Conservation (phyloP, 2,888 invertebrate species). For the Pseudococcus jackbeardsleyi region DNA sequence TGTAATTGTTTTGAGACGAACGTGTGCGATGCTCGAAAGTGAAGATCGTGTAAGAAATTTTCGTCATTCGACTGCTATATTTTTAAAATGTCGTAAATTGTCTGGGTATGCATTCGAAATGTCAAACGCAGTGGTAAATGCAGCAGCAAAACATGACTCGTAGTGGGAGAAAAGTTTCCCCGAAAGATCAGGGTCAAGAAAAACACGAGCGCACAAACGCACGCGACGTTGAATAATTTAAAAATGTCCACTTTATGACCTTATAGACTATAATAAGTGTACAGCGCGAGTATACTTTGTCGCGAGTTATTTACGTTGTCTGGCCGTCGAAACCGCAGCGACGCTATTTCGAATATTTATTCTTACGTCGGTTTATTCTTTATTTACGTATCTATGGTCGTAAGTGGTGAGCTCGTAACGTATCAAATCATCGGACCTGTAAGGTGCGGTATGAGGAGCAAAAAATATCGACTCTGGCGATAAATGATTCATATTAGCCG, state of each 20-base stretch:
- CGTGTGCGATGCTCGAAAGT: too few species aligned
- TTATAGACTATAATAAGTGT: not conserved
- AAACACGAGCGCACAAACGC: not conserved
- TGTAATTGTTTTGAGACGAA: not conserved
- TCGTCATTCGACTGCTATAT: not conserved
- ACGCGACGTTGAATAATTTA: slow-evolving; percentile 35
- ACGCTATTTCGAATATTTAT: not conserved
- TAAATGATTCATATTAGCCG: too few species aligned
- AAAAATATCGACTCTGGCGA: too few species aligned
- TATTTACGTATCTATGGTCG: not conserved
- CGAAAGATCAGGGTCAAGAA: slow-evolving; percentile 21
- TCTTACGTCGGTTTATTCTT: not conserved
- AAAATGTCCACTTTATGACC: slow-evolving; percentile 11
- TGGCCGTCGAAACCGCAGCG: not conserved
- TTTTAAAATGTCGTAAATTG: not conserved
- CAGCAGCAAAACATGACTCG: not conserved
- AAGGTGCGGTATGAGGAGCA: too few species aligned
- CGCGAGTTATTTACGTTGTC: slow-evolving; percentile 6
- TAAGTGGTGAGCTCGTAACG: too few species aligned
- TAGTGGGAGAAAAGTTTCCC: not conserved
- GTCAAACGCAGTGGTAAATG: not conserved
- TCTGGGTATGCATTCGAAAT: not conserved
- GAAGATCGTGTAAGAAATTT: too few species aligned
- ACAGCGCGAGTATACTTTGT: not conserved
- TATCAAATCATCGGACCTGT: too few species aligned